A percentile compares a stretch with the other conserved stretches of the same genome.
These are phyloP conservation scores for Athrips mouffetella DNA, from an alignment of 2,888 invertebrate species.

Conservation along the genomic window DNA sequence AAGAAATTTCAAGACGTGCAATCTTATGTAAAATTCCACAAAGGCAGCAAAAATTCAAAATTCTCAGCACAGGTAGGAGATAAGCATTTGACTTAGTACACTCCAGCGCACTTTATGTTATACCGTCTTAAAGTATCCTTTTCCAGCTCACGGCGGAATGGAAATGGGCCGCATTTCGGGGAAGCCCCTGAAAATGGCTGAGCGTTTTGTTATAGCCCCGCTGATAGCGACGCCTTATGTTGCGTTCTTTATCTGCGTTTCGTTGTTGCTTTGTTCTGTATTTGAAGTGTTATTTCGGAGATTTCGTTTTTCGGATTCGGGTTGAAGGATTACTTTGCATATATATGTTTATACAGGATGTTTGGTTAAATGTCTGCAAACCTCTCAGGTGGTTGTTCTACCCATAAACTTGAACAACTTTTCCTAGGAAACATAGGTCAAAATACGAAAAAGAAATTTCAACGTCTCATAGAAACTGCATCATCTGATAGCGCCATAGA, in stretches of 20 bases:
- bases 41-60: constrained; percentile 1
- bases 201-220: constrained; percentile 2
- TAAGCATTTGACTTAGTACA: constrained; percentile 6
- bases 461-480: no score
- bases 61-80: constrained; percentile 1
- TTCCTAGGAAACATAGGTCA: no score
- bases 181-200: background rate
- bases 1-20: no score
- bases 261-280: background rate
- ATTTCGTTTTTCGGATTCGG: no score
- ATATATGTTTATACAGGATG: no score
- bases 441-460: no score
- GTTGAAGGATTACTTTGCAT: no score
- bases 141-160: background rate
- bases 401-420: no score
- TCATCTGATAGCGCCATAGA: no score
- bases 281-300: background rate
- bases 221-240: constrained; percentile 4
- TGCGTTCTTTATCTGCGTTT: constrained; percentile 1
- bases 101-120: background rate
- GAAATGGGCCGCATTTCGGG: constrained; percentile 2
- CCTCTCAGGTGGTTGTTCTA: no score
- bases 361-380: no score
- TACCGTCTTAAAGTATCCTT: background rate
- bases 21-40: no score